These are phyloP conservation scores for Xestia xanthographa DNA, from an alignment of 2,888 invertebrate species.

Conservation along the genomic window DNA sequence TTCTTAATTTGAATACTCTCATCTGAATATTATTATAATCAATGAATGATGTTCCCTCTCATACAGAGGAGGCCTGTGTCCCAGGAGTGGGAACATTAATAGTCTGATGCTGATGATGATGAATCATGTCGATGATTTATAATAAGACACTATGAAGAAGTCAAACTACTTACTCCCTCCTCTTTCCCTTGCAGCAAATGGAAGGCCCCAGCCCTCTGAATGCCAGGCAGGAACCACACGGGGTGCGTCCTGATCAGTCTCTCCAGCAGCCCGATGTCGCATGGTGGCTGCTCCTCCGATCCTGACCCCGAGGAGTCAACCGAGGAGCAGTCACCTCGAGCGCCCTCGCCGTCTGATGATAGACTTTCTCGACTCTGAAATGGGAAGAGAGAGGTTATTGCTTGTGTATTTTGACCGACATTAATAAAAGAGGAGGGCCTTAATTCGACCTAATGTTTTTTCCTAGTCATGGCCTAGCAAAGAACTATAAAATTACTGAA, in stretches of 20 bases:
- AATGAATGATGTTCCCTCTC: no score
- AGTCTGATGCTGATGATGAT: no score
- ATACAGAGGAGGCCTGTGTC: no score
- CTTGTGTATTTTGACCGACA: not conserved
- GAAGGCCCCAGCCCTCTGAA: slow-evolving; percentile 97
- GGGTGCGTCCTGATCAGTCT: slow-evolving; percentile 97
- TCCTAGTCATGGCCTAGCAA: not conserved
- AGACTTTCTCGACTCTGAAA: slow-evolving; percentile 92
- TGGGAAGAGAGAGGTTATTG: not conserved
- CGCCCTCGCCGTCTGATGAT: slow-evolving; percentile 92
- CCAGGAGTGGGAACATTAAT: no score
- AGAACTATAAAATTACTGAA: not conserved
- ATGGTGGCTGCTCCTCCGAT: slow-evolving; percentile 93
- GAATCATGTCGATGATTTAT: no score
- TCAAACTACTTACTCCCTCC: slow-evolving; percentile 93
- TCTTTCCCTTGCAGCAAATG: slow-evolving; percentile 98
- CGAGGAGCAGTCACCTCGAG: slow-evolving; percentile 90
- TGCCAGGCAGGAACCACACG: slow-evolving; percentile 98
- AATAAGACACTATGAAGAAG: not conserved
- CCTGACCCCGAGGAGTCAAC: slow-evolving; percentile 90
- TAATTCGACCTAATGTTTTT: not conserved
- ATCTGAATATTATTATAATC: no score
- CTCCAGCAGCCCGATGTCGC: slow-evolving; percentile 96
- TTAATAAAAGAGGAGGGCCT: not conserved
- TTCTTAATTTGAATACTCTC: no score